phyloP scores from a whole-genome alignment of 2,888 invertebrate species.

The Orthosia gracilis region DNA sequence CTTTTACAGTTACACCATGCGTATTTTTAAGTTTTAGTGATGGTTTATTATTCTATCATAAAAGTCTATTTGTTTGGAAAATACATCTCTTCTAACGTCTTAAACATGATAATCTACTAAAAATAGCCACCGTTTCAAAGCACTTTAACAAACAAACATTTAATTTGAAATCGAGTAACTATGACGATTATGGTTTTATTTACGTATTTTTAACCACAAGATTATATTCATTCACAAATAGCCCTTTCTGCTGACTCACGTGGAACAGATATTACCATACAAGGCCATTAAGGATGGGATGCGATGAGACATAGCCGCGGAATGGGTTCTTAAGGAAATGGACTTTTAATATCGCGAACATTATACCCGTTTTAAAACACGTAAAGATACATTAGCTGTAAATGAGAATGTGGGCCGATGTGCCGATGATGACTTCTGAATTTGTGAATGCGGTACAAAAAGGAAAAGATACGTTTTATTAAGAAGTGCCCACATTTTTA shows the following conservation, averaged over 20 bases:
- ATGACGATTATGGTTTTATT: conserved; percentile 36
- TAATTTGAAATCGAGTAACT: conserved; percentile 34
- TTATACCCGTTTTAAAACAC: conserved; percentile 60
- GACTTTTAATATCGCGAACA: conserved; percentile 70
- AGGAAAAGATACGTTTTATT: conserved; percentile 42
- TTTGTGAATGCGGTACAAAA: conserved; percentile 40
- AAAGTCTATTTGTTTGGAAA: conserved; percentile 36
- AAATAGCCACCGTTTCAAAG: conserved; percentile 39
- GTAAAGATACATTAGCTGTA: conserved; percentile 58
- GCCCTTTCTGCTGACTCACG: conserved; percentile 57
- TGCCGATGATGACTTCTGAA: conserved; percentile 53
- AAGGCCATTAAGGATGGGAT: conserved; percentile 68
- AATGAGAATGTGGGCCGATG: conserved; percentile 57
- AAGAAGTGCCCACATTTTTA: conserved; percentile 38
- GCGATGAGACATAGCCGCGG: conserved; percentile 66
- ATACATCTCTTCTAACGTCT: conserved; percentile 25
- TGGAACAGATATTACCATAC: conserved; percentile 68
- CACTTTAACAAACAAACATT: conserved; percentile 28
- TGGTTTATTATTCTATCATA: conserved; percentile 31
- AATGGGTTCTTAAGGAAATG: conserved; percentile 74
- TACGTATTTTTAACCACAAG: conserved; percentile 55
- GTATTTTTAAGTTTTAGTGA: neutral
- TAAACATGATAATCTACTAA: conserved; percentile 37
- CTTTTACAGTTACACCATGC: conserved; percentile 24
- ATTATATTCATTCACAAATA: conserved; percentile 56